phyloP scores from a whole-genome alignment of 2,888 invertebrate genomes.

The Lydus trimaculatus region DNA sequence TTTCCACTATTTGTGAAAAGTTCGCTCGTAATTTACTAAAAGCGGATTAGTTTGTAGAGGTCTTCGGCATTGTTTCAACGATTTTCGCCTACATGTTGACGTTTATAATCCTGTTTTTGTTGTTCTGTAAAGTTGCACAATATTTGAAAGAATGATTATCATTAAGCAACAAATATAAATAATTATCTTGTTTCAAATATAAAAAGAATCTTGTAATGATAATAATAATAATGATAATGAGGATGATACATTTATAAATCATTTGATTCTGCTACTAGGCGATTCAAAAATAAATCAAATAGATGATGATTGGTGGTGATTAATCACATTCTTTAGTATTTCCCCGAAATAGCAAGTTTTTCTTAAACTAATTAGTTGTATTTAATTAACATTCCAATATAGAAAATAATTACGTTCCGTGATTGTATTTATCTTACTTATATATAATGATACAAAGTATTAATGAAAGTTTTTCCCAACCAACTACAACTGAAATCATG shows the following conservation, averaged over 20 bases:
- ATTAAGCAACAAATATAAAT: neutral
- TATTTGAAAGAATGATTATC: neutral
- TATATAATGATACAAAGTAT: no score
- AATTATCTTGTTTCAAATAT: neutral
- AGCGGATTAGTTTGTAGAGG: neutral
- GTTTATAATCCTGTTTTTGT: neutral
- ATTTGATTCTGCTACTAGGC: neutral
- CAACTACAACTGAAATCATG: neutral
- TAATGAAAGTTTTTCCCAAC: no score
- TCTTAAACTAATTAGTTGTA: neutral
- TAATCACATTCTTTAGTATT: neutral
- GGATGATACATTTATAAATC: neutral
- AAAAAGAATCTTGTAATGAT: neutral
- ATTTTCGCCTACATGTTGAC: neutral
- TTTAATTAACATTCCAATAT: neutral
- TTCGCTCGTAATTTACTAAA: neutral
- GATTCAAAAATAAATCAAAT: neutral
- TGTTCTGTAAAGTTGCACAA: neutral
- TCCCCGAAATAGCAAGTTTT: constrained; percentile 1
- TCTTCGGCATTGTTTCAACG: neutral
- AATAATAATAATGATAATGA: neutral
- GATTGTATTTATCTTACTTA: neutral
- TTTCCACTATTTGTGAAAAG: no score
- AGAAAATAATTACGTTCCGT: neutral
- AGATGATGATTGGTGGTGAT: neutral